These are phyloP conservation scores for Pagetopsis macropterus DNA, from an alignment of 2,797 vertebrate genomes.

Conservation along the genomic window DNA sequence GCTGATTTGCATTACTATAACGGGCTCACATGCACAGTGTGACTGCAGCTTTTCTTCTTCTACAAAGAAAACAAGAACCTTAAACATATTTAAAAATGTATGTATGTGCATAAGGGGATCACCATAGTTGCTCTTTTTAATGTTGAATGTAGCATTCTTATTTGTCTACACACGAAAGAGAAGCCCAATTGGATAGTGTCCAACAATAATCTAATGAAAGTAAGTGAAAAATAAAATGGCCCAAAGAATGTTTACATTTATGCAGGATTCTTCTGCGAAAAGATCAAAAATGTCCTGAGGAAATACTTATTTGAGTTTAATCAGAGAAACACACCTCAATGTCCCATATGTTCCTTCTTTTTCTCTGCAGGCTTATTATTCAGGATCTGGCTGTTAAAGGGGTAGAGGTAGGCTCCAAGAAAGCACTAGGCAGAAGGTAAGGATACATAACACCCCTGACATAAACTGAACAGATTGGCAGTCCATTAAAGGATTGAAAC, in stretches of 20 bases:
- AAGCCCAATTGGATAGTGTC: background rate
- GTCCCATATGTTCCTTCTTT: slow-evolving; percentile 12
- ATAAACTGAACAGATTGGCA: slow-evolving; percentile 16
- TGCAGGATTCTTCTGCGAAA: too few species aligned
- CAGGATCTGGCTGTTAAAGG: background rate
- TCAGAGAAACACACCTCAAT: slow-evolving; percentile 3
- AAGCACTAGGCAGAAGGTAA: slow-evolving; percentile 22
- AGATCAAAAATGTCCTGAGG: too few species aligned
- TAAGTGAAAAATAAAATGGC: background rate
- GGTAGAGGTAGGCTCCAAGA: background rate
- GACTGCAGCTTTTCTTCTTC: slow-evolving; percentile 9
- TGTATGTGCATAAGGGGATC: background rate
- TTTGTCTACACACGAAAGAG: background rate
- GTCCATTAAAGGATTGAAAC: slow-evolving; percentile 8
- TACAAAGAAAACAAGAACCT: background rate
- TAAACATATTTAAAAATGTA: slow-evolving; percentile 2
- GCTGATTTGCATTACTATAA: slow-evolving; percentile 13
- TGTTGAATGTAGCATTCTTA: background rate
- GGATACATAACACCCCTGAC: background rate
- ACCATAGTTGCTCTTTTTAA: slow-evolving; percentile 7
- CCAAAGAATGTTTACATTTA: background rate
- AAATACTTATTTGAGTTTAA: background rate
- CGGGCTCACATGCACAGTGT: background rate
- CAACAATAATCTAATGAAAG: background rate
- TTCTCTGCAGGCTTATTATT: slow-evolving; percentile 27